phyloP scores from a whole-genome alignment of 2,797 vertebrate species.

The Chelon auratus region DNA sequence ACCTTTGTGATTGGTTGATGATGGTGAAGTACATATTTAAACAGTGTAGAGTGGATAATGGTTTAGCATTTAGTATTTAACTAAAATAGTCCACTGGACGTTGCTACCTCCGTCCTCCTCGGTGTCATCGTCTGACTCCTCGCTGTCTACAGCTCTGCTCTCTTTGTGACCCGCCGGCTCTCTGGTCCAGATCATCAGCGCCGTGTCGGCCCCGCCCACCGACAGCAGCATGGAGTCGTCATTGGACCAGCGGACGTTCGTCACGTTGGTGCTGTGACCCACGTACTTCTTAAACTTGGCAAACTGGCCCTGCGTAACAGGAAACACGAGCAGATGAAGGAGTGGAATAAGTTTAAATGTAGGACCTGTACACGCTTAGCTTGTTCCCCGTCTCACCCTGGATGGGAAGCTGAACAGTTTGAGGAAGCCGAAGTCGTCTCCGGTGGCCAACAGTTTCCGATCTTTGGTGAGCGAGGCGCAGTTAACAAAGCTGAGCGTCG shows the following conservation, averaged over 20 bases:
- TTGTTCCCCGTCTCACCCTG: conserved; percentile 82
- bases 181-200: conserved; percentile 96
- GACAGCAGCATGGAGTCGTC: conserved; percentile 93
- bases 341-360: neutral
- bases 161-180: conserved; percentile 91
- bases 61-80: too few species aligned
- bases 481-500: conserved; percentile 91
- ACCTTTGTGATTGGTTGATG: too few species aligned
- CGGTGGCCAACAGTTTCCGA: conserved; percentile 89
- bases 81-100: too few species aligned
- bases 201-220: conserved; percentile 93
- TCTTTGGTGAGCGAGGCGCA: conserved; percentile 92
- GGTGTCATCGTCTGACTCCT: conserved; percentile 93
- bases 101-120: conserved; percentile 95
- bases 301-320: conserved; percentile 87
- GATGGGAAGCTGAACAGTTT: conserved; percentile 95
- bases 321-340: neutral
- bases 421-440: conserved; percentile 95
- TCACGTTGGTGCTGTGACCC: conserved; percentile 95
- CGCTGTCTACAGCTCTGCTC: conserved; percentile 93
- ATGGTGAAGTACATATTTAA: too few species aligned
- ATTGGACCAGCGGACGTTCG: conserved; percentile 93
- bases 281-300: conserved; percentile 95
- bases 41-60: too few species aligned
- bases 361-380: neutral